Conservation (phyloP, 2,888 invertebrate genomes). For the Xestoiulus laeticollis region DNA sequence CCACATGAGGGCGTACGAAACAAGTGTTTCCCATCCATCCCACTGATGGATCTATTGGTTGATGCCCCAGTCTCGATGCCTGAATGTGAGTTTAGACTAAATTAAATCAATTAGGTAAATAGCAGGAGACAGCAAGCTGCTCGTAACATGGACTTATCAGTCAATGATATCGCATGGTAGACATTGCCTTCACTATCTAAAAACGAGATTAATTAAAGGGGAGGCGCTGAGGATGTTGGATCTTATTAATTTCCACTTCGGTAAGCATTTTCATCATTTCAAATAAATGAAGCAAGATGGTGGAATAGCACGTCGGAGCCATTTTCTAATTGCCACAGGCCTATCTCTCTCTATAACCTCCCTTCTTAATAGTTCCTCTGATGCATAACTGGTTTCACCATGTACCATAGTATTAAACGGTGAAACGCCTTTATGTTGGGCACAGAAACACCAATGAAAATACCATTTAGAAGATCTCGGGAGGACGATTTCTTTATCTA, state of each 20-base stretch:
- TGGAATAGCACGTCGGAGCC: background rate
- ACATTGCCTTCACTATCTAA: background rate
- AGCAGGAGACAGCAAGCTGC: background rate
- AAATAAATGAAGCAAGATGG: conserved; percentile 35
- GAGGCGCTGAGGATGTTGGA: conserved; percentile 27
- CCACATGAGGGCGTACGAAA: background rate
- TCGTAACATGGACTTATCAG: conserved; percentile 27
- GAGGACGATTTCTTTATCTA: conserved; percentile 31
- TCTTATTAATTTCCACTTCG: conserved; percentile 43
- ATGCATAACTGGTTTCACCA: background rate
- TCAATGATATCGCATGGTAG: conserved; percentile 35
- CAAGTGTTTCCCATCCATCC: background rate
- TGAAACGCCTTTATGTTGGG: background rate
- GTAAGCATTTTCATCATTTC: conserved; percentile 43
- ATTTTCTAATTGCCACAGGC: conserved; percentile 13
- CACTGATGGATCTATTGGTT: background rate
- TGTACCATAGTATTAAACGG: background rate
- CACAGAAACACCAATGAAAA: background rate
- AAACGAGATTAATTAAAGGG: conserved; percentile 37
- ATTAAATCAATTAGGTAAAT: conserved; percentile 31
- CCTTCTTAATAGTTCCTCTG: background rate
- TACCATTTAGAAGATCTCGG: background rate
- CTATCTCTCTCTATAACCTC: conserved; percentile 22
- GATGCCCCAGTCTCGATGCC: background rate
- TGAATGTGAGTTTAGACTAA: background rate